Percentiles rank a stretch among this genome's conserved stretches.
Conservation (phyloP, 2,888 invertebrate genomes). For the Xestia sexstrigata region DNA sequence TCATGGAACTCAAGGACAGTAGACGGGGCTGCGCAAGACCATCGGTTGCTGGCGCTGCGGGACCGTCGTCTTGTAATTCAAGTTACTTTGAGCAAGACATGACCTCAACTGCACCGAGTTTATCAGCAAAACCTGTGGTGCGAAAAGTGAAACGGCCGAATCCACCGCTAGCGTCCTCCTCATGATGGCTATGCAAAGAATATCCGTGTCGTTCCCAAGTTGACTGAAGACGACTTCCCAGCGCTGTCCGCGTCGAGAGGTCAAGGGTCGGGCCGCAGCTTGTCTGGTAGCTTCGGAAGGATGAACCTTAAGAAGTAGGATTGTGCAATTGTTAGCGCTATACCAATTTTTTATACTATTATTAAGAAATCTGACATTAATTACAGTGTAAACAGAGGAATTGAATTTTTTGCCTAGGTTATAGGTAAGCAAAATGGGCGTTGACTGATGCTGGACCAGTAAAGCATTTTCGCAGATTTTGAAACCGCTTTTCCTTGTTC, state of each 20-base stretch:
- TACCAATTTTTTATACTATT: not conserved
- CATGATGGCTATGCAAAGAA: slow-evolving; percentile 58
- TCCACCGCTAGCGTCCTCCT: too few species aligned
- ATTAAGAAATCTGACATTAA: slow-evolving; percentile 39
- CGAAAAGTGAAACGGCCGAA: too few species aligned
- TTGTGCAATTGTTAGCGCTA: not conserved
- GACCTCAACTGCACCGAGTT: too few species aligned
- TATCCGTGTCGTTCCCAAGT: slow-evolving; percentile 75
- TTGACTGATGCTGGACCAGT: not conserved
- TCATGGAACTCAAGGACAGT: too few species aligned
- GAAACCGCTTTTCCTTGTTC: not conserved
- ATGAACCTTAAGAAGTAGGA: slow-evolving; percentile 67
- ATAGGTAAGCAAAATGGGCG: not conserved
- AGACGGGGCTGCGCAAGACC: too few species aligned
- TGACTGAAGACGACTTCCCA: slow-evolving; percentile 78
- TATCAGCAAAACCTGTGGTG: too few species aligned
- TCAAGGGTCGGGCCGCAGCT: slow-evolving; percentile 78
- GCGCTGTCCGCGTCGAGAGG: slow-evolving; percentile 67
- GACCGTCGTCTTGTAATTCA: too few species aligned
- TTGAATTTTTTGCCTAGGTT: not conserved
- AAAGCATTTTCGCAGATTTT: not conserved
- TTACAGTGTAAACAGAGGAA: slow-evolving; percentile 19
- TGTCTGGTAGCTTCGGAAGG: slow-evolving; percentile 68
- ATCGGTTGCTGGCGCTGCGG: too few species aligned
- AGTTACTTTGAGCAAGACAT: too few species aligned